Base-by-base conservation (phyloP, 2,888 invertebrate genomes). In the Clivina fossor region DNA sequence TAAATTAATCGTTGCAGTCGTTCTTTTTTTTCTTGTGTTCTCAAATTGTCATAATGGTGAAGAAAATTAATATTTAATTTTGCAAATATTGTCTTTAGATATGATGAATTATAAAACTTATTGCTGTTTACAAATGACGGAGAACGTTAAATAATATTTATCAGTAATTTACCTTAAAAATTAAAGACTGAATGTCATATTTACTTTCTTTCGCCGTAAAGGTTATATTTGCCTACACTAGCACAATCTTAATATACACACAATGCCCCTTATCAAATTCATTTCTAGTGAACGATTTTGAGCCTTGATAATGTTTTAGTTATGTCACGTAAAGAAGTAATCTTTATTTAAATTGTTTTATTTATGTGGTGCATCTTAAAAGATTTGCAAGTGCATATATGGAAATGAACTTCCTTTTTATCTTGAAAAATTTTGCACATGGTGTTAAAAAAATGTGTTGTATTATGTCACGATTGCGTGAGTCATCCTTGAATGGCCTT, bases 391-490 rank as follows among this genome's bases (percentile, higher is more conserved):
- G 9, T 30, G 30, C 30, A 30, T 11, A 30, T 30, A 4, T 30
- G 2, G 4, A 30, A 30, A n/a, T n/a, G n/a, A n/a, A n/a, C n/a
- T n/a, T n/a, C n/a, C n/a, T n/a, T n/a, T n/a, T n/a, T n/a, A n/a
- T n/a, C n/a, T n/a, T n/a, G n/a, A n/a, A 26, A 26, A 11, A 3
- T 37, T 38, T 8, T 19, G 18, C 18, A 38, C 8, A 26, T 26
- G 13, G 5, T 33, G 4, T 7, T 16, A 46, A 16, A 30, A 46
- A 32, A 46, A 13, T 24, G 4, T 32, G 18, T 18, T 40, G 32
- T 8, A 49, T 49, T 49, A 49, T 49, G 49, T 49, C 49, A 49
- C 20, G 20, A 33, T 44, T 16, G 48, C 13, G 11, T 49, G 49
- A 49, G 35, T 49, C 49, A 49, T 37, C 13, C 5, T 49, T 16